Evolutionary conservation across 2,888 invertebrate species (phyloP).

Genomic region (Chrysolina americana): DNA sequence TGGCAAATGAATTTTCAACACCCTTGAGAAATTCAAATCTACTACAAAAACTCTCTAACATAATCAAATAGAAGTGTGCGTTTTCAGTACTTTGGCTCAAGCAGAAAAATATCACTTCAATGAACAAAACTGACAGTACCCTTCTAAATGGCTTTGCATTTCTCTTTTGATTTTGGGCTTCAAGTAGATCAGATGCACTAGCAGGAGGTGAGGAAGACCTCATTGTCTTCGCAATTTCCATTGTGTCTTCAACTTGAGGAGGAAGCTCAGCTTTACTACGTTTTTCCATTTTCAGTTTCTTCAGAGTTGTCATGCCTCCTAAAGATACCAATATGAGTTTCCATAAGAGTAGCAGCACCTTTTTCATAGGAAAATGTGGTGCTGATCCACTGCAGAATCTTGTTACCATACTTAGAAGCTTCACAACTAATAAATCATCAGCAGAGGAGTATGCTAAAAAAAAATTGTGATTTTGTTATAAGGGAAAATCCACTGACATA

Average conservation of each 20-base stretch:
- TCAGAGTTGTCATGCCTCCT: conserved; percentile 90
- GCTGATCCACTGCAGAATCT: conserved; percentile 95
- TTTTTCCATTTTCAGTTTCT: conserved; percentile 81
- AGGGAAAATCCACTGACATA: neutral
- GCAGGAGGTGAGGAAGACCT: conserved; percentile 95
- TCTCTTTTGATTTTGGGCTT: conserved; percentile 86
- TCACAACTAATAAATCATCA: conserved; percentile 89
- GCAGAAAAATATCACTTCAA: too few species aligned
- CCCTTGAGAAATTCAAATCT: too few species aligned
- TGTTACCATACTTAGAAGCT: conserved; percentile 95
- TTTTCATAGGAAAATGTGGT: conserved; percentile 99
- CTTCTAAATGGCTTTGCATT: conserved; percentile 81
- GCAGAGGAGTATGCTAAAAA: conserved; percentile 72
- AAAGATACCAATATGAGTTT: conserved; percentile 93
- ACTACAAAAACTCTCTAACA: too few species aligned
- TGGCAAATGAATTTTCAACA: too few species aligned
- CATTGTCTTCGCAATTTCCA: conserved; percentile 95
- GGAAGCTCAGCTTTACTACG: conserved; percentile 80
- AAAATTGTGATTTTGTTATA: conserved; percentile 7
- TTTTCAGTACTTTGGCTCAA: too few species aligned
- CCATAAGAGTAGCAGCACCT: conserved; percentile 94
- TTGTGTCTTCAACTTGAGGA: conserved; percentile 90
- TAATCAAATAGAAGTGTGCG: too few species aligned
- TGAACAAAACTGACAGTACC: conserved; percentile 61
- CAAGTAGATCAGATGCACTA: conserved; percentile 90